Percentiles rank a stretch among this genome's conserved stretches.
These are phyloP conservation scores for Strigamia transsilvanica DNA, from an alignment of 2,888 invertebrate species.

Conservation along the genomic window DNA sequence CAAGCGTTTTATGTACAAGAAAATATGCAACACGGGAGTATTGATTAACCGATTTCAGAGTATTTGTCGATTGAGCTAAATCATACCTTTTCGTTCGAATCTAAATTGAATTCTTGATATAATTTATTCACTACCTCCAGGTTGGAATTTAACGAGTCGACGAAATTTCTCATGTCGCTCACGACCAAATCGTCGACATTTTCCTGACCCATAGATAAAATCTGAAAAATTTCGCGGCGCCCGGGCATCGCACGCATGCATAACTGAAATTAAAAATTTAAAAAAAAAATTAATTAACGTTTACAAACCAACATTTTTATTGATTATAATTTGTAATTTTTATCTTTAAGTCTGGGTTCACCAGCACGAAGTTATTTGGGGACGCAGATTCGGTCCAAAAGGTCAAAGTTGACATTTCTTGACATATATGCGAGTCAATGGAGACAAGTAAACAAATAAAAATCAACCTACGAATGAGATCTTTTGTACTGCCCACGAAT, in stretches of 20 bases:
- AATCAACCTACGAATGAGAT: constrained; percentile 72
- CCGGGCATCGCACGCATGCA: constrained; percentile 57
- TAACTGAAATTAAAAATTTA: constrained; percentile 52
- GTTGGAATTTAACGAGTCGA: constrained; percentile 69
- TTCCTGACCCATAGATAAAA: constrained; percentile 66
- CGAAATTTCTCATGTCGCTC: constrained; percentile 66
- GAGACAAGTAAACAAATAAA: background rate
- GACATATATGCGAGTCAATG: constrained; percentile 35
- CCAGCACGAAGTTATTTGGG: background rate
- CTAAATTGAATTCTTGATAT: constrained; percentile 70
- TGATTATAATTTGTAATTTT: no score
- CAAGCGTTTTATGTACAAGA: no score
- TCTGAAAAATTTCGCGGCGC: constrained; percentile 59
- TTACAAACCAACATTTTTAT: no score
- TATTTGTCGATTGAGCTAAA: background rate
- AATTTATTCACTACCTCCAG: constrained; percentile 71
- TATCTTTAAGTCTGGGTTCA: background rate
- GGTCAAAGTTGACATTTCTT: background rate
- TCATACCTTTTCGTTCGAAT: constrained; percentile 65
- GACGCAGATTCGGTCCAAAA: background rate
- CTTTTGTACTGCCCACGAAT: constrained; percentile 79
- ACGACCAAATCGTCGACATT: constrained; percentile 63
- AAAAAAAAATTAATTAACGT: background rate
- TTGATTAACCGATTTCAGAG: no score
- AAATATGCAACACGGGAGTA: no score